Base-by-base conservation (phyloP, 2,888 invertebrate species). In the Acronicta leporina region DNA sequence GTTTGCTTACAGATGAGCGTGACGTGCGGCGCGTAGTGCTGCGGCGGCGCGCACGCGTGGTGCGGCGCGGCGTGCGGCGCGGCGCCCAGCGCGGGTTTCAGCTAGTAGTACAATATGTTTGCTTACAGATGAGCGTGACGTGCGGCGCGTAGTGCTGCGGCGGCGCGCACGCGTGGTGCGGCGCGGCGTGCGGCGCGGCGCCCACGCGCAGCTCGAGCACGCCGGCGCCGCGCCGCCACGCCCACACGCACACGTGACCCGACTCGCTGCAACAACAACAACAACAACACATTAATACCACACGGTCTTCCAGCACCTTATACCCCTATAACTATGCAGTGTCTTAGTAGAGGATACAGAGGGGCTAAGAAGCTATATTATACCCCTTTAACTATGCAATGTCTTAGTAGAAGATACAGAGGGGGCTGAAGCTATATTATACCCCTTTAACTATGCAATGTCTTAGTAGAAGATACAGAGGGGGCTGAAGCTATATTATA, bases 171-270 rank as follows among this genome's bases (percentile, higher is more conserved):
- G 97, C 97, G 79, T 96, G 96, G 63, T 96, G 96, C 2, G 97
- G 95, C 63, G 95, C 92, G 70, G 95, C 95, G 78, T 93, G 92
- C 40, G 95, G 91, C 0, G 87, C 80, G 86, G 92, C 87, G 53
- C 96, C 96, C 81, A 96, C 96, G 81, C 96, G 96, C 63, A 97
- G 93, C 89, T 97, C 97, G 75, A 97, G 96, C 33, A 97, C 96
- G 79, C 96, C 95, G 50, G 95, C 94, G 67, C 96, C 96, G 53
- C 97, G 95, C 52, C 96, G 96, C 87, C 96, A 95, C 87, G 97
- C 96, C 77, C 95, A 95, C 94, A 97, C 96, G 86, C 97, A 98
- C 38, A 97, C 96, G 87, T 97, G 97, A 5, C 97, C 97, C 33
- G 97, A 97, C 81, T 97, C 96, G 80, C 97, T 97, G 95, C 9